Conservation (phyloP, 2,888 invertebrate genomes). For the Macrostomum cliftonense region DNA sequence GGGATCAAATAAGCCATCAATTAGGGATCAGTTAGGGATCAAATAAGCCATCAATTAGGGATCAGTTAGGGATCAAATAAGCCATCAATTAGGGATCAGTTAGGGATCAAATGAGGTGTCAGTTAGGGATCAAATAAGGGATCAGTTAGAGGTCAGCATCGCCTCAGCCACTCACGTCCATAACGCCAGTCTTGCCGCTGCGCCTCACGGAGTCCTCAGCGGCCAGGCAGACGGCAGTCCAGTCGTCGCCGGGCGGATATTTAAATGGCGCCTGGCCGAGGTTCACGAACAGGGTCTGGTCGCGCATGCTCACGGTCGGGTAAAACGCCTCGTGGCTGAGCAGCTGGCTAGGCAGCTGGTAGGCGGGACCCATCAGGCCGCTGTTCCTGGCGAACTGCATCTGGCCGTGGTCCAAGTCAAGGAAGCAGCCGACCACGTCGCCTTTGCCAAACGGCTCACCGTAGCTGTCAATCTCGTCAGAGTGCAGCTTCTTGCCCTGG, state of each 20-base stretch:
- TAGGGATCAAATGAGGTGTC: no score
- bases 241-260: slow-evolving; percentile 7
- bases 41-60: no score
- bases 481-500: slow-evolving; percentile 63
- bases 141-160: no score
- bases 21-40: no score
- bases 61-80: no score
- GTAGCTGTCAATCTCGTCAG: slow-evolving; percentile 78
- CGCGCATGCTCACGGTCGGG: slow-evolving; percentile 6
- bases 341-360: slow-evolving; percentile 4
- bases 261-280: slow-evolving; percentile 9
- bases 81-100: no score
- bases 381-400: slow-evolving; percentile 51
- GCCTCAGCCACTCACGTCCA: no score
- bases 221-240: no score
- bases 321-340: slow-evolving; percentile 6
- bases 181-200: no score
- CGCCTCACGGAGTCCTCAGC: no score
- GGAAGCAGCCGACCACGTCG: slow-evolving; percentile 73
- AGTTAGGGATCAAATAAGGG: no score
- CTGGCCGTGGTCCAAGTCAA: slow-evolving; percentile 64
- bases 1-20: no score
- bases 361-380: not conserved
- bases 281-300: slow-evolving; percentile 6
- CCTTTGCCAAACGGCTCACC: slow-evolving; percentile 75